Evolutionary conservation across 1,140 invertebrate species (phyloP), one percentile per base, ranked within the genome.

Genomic region (Telenomus remus): DNA sequence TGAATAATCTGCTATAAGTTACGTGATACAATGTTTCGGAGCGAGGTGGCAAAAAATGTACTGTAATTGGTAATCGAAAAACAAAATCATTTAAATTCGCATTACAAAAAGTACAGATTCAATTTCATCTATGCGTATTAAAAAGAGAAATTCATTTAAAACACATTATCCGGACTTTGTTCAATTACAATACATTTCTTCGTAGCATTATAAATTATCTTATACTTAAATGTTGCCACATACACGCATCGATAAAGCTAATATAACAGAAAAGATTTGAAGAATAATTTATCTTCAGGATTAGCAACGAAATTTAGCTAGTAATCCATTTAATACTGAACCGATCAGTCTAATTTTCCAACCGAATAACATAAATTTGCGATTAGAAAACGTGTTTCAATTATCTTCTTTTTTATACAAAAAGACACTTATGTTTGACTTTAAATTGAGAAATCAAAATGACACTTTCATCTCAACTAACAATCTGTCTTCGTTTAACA

Each of bases 1-100:
- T 72, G 59, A 70, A 76, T 70, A 39, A 69, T 61, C 9, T 54
- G 43, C 47, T 50, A 60, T 35, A 65, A 56, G 27, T 69, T 60
- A 49, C 46, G 48, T 5, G 53, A 64, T 78, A 76, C 60, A 78
- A 73, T 46, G 42, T 54, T 54, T 60, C 79, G 84, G 81, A 79
- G 82, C 81, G 79, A 79, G 54, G 65, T 65, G 46, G 6, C 49
- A 53, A 11, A 64, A 68, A 68, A 69, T 65, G 55, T 76, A 69
- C 65, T 66, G 50, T 44, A 66, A 74, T 66, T 55, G 50, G 13
- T 0, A 4, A 47, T 33, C 1, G 19, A 27, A 27, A 27, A 27
- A 27, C 19, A 27, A n/a, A n/a, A 27, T 27, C 19, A 3, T 27
- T 43, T 34, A 35, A 10, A 44, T 37, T 44, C 14, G 37, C 12